phyloP scores from a whole-genome alignment of 2,113 vertebrate genomes.

The Martes martes region DNA sequence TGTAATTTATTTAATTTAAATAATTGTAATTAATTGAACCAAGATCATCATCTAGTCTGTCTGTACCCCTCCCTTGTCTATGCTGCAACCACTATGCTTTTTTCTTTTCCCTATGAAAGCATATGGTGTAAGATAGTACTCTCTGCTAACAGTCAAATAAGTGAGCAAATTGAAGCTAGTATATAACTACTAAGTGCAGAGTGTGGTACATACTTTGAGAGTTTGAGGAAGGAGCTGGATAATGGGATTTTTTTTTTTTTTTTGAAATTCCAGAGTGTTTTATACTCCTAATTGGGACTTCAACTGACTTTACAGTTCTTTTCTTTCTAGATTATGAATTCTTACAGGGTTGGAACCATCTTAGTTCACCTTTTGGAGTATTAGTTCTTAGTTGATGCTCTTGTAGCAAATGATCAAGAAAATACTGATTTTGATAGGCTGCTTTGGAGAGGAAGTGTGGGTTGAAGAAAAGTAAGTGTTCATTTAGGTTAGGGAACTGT shows the following conservation, averaged over 20 bases:
- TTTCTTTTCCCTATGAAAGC: neutral
- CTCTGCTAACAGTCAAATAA: neutral
- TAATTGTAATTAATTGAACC: neutral
- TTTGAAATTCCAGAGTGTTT: neutral
- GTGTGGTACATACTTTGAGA: neutral
- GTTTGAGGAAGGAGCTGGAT: neutral
- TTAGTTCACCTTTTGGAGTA: neutral
- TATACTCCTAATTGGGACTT: neutral
- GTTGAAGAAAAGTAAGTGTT: constrained; percentile 8
- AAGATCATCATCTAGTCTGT: neutral
- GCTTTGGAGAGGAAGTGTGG: neutral
- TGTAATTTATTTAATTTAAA: neutral
- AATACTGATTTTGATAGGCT: neutral
- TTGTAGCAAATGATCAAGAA: constrained; percentile 4
- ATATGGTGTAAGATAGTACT: neutral
- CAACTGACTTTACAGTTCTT: neutral
- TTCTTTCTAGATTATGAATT: constrained; percentile 8
- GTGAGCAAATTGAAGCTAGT: neutral
- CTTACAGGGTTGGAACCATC: neutral
- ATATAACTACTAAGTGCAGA: neutral
- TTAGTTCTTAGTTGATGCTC: neutral
- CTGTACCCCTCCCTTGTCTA: neutral
- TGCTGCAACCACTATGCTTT: neutral
- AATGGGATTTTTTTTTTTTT: neutral
- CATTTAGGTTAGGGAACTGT: neutral